Evolutionary conservation across 2,888 invertebrate species (phyloP).

Genomic region (Gandaritis pyraliata): DNA sequence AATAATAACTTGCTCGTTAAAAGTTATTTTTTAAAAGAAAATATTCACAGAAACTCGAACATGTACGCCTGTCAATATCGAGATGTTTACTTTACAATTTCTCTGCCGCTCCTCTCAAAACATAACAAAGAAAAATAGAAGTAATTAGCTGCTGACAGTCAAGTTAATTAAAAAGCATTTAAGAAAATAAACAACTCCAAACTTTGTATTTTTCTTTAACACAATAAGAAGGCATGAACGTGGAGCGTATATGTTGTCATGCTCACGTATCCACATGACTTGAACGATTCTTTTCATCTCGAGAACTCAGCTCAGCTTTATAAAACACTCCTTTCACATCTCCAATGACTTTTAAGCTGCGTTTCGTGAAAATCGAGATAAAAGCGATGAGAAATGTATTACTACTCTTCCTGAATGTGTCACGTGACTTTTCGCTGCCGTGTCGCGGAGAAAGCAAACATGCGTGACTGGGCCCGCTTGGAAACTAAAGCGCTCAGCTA

Average conservation of each 20-base stretch:
- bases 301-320: constrained; percentile 31
- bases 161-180: constrained; percentile 26
- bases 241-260: background rate
- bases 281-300: constrained; percentile 35
- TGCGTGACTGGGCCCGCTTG: constrained; percentile 52
- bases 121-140: constrained; percentile 3
- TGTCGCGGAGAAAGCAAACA: constrained; percentile 49
- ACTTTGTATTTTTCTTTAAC: constrained; percentile 12
- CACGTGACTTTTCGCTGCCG: constrained; percentile 18
- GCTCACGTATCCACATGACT: constrained; percentile 26
- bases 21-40: constrained; percentile 7
- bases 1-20: constrained; percentile 9
- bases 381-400: constrained; percentile 29
- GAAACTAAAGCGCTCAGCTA: constrained; percentile 44
- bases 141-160: constrained; percentile 27
- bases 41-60: constrained; percentile 6
- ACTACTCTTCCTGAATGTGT: constrained; percentile 21
- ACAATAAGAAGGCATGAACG: constrained; percentile 12
- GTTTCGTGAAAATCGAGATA: constrained; percentile 36
- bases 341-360: constrained; percentile 42
- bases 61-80: constrained; percentile 18
- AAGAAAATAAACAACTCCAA: constrained; percentile 14
- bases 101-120: constrained; percentile 15
- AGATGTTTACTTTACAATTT: constrained; percentile 20
- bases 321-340: constrained; percentile 36